Evolutionary conservation across 2,113 vertebrate species (phyloP), one percentile per base, ranked within the genome.

Genomic region (Lasiurus cinereus): DNA sequence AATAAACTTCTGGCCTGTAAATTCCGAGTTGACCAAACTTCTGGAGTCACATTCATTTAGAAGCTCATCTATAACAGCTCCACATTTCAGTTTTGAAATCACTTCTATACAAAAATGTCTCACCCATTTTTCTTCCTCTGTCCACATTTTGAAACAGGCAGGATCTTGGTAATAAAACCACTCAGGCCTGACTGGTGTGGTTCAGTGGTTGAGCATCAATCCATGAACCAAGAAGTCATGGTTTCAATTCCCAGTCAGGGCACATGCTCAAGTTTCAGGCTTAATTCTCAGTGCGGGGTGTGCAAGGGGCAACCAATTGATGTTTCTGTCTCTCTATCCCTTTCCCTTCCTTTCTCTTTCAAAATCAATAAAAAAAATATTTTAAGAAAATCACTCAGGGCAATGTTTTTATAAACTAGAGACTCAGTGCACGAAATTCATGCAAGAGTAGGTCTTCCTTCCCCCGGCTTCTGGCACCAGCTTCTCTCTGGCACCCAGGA

Each of bases 81-180:
- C 22, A 3, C n/a, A 56, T 66, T 80, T 93, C 43, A 90, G 18
- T 88, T 64, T 56, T 59, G 39, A 96, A 88, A 67, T 50, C 8
- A 79, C 67, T 88, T 80, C 56, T 54, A 56, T 62, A 54, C 2
- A 50, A 72, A 73, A 69, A 9, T 29, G 16, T 78, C 43, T 88
- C 46, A 50, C 46, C 29, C 8, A 1, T 73, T 92, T 83, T 66
- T 31, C 64, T 64, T 77, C 31, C 8, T 79, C 33, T 19, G 52
- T 54, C 50, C 56, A 62, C 43, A 56, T 70, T 89, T 91, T n/a
- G 62, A 73, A 83, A 54, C 33, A 74, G 50, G 48, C 1, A 0
- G 29, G 83, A 64, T 92, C 33, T 92, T 59, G 39, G 31, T 85
- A 76, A 72, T 74, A 90, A 94, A 88, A 87, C 29, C 12, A 19